Conservation (phyloP, 1,140 invertebrate species). For the Sycophila sp. region DNA sequence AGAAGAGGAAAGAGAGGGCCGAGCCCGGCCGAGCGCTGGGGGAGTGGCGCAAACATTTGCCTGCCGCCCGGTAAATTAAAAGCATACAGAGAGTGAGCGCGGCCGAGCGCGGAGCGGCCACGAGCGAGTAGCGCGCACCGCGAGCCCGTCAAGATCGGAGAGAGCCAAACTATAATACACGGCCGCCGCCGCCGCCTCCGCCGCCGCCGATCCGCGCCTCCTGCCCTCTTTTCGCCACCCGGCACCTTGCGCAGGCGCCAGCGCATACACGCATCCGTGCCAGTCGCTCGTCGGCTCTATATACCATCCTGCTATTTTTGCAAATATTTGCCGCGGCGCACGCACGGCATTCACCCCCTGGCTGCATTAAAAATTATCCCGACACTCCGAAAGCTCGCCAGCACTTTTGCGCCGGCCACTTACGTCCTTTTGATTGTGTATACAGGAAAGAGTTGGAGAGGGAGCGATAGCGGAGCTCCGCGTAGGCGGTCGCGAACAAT, state of each 20-base stretch:
- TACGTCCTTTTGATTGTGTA: no score
- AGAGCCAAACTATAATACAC: not conserved
- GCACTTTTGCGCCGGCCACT: no score
- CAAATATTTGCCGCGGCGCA: constrained; percentile 63
- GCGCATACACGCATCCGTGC: no score
- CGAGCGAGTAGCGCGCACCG: not conserved
- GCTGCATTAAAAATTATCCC: constrained; percentile 29
- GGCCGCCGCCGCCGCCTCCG: no score
- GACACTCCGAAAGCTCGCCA: constrained; percentile 48
- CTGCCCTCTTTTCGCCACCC: constrained; percentile 4
- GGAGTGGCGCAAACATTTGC: constrained; percentile 68
- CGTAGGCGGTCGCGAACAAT: not conserved
- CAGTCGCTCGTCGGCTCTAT: no score
- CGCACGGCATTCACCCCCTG: constrained; percentile 54
- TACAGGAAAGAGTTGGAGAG: no score
- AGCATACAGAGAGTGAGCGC: constrained; percentile 58
- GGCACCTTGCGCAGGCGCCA: not conserved
- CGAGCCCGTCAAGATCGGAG: constrained; percentile 15
- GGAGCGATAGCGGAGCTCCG: no score
- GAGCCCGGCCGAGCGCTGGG: constrained; percentile 46
- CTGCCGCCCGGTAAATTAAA: constrained; percentile 68
- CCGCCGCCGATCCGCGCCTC: constrained; percentile 1
- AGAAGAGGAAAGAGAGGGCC: constrained; percentile 43
- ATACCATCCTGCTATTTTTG: no score
- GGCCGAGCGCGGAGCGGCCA: constrained; percentile 22